Conservation (phyloP, 2,113 vertebrate genomes). For the Sturnus vulgaris region DNA sequence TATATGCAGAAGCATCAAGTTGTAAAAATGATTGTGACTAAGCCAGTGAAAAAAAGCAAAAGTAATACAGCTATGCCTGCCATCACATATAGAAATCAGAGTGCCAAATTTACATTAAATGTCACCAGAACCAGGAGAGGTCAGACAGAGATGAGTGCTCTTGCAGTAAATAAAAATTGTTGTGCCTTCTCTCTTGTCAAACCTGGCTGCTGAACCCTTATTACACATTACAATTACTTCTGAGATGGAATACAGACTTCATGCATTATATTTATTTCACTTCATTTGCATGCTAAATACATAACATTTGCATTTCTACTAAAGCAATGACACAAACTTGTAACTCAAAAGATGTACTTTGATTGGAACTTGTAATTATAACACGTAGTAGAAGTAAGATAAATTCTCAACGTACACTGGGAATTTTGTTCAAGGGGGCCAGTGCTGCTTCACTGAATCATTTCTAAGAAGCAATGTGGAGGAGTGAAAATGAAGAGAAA, state of each 20-base stretch:
- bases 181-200: slow-evolving; percentile 40
- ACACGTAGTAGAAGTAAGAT: slow-evolving; percentile 2
- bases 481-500: background rate
- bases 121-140: slow-evolving; percentile 20
- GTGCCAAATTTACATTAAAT: slow-evolving; percentile 5
- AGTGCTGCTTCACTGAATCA: slow-evolving; percentile 25
- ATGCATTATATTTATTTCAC: slow-evolving; percentile 66
- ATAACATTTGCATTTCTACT: slow-evolving; percentile 69
- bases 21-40: background rate
- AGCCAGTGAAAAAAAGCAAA: background rate
- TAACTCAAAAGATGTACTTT: slow-evolving; percentile 55
- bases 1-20: background rate
- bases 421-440: slow-evolving; percentile 3
- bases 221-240: slow-evolving; percentile 63
- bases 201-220: slow-evolving; percentile 35
- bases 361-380: slow-evolving; percentile 53
- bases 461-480: background rate
- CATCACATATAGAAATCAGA: background rate
- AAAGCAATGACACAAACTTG: slow-evolving; percentile 48
- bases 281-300: slow-evolving; percentile 68
- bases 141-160: slow-evolving; percentile 39
- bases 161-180: slow-evolving; percentile 62
- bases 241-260: slow-evolving; percentile 55
- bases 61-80: background rate
- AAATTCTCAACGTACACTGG: background rate